Evolutionary conservation across 2,888 invertebrate genomes (phyloP), one percentile per base, ranked within the genome.

Genomic region (Diplolepis rosae): DNA sequence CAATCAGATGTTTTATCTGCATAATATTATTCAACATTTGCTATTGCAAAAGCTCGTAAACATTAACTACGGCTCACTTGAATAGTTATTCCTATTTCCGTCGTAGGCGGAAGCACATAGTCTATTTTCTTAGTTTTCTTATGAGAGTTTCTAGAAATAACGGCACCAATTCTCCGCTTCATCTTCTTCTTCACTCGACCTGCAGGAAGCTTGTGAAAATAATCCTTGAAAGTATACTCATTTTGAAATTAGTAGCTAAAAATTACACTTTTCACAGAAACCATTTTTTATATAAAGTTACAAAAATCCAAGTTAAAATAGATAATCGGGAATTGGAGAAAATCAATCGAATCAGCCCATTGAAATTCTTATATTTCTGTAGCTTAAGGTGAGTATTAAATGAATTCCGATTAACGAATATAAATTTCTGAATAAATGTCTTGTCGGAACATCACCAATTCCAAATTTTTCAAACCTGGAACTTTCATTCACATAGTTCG

Each of bases 1-100:
- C 71, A 61, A 70, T 30, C 67, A 67, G 71, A n/a, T n/a, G n/a
- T 39, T 66, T 66, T 56, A 68, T 61, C 69, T 68, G 66, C 71
- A 71, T 68, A n/a, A n/a, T n/a, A 69, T 78, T 56, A 71, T 77
- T 61, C 56, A 42, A 28, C 48, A 54, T 28, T 24, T 15, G 48
- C 65, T 39, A 22, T 56, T 27, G 9, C 42, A 65, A 27, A 48
- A 48, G 73, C 72, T 79, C 79, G 79, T 79, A 82, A 82, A 82
- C 80, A 80, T 79, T 76, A 66, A 72, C 71, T 50, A 73, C 72
- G 75, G 76, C 66, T 77, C 68, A 67, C 69, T 76, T 71, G 69
- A 74, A 75, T 76, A 74, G 74, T 77, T 76, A 76, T 77, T 80
- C 78, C 77, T 73, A 75, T 78, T 80, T 82, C 80, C 82, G 77